A percentile compares a stretch with the other conserved stretches of the same genome.
Conservation (phyloP, 2,888 invertebrate species). For the Spodoptera littoralis region DNA sequence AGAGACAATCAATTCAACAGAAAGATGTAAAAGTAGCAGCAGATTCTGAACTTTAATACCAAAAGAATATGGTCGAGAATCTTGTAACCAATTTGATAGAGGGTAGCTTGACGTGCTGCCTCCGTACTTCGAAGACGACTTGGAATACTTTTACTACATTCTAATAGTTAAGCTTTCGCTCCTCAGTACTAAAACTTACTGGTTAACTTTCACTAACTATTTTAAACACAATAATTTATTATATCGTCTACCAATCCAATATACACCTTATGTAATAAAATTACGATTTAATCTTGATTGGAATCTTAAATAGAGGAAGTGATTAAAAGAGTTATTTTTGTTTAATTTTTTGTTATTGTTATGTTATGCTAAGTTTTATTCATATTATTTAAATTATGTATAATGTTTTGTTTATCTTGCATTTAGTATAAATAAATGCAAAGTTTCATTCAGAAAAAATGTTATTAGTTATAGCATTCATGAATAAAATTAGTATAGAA, state of each 20-base stretch:
- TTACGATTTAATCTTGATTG: slow-evolving; percentile 9
- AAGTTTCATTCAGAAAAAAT: no score
- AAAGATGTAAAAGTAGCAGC: no score
- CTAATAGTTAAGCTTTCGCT: slow-evolving; percentile 36
- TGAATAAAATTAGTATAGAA: no score
- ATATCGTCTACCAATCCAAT: slow-evolving; percentile 1
- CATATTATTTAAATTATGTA: no score
- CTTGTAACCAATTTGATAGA: no score
- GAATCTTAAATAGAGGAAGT: slow-evolving; percentile 3
- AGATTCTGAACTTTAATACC: no score
- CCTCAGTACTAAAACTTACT: slow-evolving; percentile 21
- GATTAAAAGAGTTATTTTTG: not conserved
- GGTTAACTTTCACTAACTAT: slow-evolving; percentile 42
- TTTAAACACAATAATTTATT: slow-evolving; percentile 31
- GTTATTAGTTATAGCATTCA: no score
- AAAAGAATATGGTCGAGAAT: no score
- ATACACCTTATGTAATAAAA: slow-evolving; percentile 27
- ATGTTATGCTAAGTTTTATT: not conserved
- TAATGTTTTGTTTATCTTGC: no score
- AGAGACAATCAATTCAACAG: no score
- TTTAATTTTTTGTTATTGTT: not conserved
- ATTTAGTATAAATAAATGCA: no score
- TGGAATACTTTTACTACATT: slow-evolving; percentile 37
- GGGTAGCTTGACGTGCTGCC: no score
- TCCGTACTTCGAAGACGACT: slow-evolving; percentile 5